Base-by-base conservation (phyloP, 1,140 invertebrate species). In the Bombus pascuorum region DNA sequence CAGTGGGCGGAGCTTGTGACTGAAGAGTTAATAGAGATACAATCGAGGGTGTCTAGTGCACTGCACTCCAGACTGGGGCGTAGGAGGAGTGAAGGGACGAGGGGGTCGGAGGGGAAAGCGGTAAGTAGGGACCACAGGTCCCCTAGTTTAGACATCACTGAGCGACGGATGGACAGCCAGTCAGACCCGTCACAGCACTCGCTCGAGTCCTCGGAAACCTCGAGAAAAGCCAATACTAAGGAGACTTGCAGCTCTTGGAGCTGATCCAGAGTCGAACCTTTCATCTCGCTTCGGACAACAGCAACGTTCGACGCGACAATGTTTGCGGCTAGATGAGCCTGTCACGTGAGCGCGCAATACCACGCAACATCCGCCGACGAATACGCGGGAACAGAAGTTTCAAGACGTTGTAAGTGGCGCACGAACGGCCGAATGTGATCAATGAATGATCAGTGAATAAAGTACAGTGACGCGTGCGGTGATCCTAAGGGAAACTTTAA, bases 81-180 rank as follows among this genome's bases (percentile, higher is more conserved):
- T 94, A 94, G 94, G 94, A 94, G 94, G 93, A 94, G 93, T 90
- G 91, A 90, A 88, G 83, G 81, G 87, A 72, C 80, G 81, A 68
- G 90, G 92, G 91, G 91, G 85, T 75, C 91, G 91, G 92, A 91
- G 92, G 92, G 91, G 93, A 90, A 82, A 85, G 92, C 89, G 88
- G 92, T 94, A 94, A 94, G 94, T 93, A 94, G 93, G 93, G 93
- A 94, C 92, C 91, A 89, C 89, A 88, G 90, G 89, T 90, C 89
- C 92, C 91, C 92, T 95, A 95, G 94, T 95, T 95, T 95, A 95
- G 95, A 95, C 94, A 95, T 95, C 95, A 95, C 93, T 88, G 91
- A 93, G 92, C 94, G 94, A 94, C 94, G 95, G 94, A 95, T 95
- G 94, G 93, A 95, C 94, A 95, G 93, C 92, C 95, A 95, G 94